A percentile compares a stretch with the other conserved stretches of the same genome.
phyloP scores from a whole-genome alignment of 2,113 vertebrate species.

The Speoplatyrhinus poulsoni region DNA sequence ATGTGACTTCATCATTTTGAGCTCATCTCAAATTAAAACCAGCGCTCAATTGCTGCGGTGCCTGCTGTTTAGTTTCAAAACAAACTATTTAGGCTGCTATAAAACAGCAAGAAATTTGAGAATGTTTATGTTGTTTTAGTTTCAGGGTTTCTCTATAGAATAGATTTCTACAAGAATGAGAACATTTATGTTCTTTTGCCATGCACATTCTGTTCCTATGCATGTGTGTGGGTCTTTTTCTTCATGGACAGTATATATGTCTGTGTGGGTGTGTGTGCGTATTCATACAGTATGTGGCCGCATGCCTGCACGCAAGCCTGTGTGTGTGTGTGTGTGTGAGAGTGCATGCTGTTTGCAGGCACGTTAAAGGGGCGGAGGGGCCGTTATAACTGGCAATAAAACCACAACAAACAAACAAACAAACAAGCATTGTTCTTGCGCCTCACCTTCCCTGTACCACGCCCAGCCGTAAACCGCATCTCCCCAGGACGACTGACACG shows the following conservation, averaged over 20 bases:
- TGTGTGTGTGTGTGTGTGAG: too few relatives aligned
- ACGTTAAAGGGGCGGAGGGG: constrained; percentile 59
- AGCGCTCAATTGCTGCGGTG: constrained; percentile 17
- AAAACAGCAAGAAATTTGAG: constrained; percentile 8
- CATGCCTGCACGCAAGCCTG: constrained; percentile 3
- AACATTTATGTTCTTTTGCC: not conserved
- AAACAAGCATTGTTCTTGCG: constrained; percentile 71
- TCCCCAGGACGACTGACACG: constrained; percentile 60
- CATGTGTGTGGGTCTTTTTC: constrained; percentile 8
- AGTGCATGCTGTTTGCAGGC: constrained; percentile 4
- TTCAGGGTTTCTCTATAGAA: constrained; percentile 13
- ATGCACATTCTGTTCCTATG: constrained; percentile 24
- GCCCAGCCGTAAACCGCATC: constrained; percentile 67
- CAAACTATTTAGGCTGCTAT: constrained; percentile 11
- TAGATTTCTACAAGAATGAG: not conserved
- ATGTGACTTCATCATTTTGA: constrained; percentile 8
- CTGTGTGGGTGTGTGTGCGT: not conserved
- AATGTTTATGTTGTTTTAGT: constrained; percentile 28
- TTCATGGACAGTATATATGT: not conserved
- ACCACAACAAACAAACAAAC: constrained; percentile 69
- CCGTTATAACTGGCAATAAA: constrained; percentile 78
- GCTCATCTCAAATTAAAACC: constrained; percentile 34
- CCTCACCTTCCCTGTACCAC: constrained; percentile 71
- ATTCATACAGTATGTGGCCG: not conserved
- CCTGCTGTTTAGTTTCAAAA: constrained; percentile 23